Evolutionary conservation across 1,140 invertebrate species (phyloP).

Genomic region (Condylostylus longicornis): DNA sequence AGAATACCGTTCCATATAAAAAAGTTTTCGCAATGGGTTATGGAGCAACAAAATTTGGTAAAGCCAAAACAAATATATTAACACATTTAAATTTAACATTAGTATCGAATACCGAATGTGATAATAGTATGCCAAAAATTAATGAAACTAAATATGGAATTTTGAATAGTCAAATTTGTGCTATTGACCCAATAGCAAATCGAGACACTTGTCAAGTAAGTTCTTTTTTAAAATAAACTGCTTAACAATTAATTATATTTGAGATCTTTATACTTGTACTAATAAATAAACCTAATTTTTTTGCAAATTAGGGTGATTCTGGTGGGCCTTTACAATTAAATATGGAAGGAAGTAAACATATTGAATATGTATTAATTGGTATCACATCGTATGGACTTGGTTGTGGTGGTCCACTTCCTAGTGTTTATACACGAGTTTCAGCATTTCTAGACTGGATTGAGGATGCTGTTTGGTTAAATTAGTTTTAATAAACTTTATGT

Average conservation of each 20-base stretch:
- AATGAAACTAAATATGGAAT: conserved; percentile 6
- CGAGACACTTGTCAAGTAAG: conserved; percentile 55
- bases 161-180: conserved; percentile 42
- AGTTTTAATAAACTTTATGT: background rate
- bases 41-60: conserved; percentile 17
- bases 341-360: conserved; percentile 10
- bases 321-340: conserved; percentile 39
- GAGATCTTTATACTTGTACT: no score
- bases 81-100: background rate
- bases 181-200: conserved; percentile 50
- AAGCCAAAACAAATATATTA: conserved; percentile 1
- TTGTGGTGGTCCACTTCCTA: conserved; percentile 39
- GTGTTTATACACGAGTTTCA: background rate
- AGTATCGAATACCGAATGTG: background rate
- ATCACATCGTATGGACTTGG: conserved; percentile 45
- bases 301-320: background rate
- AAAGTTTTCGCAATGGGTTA: conserved; percentile 16
- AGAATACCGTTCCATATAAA: conserved; percentile 7
- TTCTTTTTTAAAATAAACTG: background rate
- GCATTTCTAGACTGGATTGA: background rate
- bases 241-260: background rate
- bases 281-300: background rate
- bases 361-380: conserved; percentile 26
- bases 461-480: background rate
- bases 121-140: background rate